Evolutionary conservation across 2,888 invertebrate species (phyloP).

Genomic region (Dasypolia templi): DNA sequence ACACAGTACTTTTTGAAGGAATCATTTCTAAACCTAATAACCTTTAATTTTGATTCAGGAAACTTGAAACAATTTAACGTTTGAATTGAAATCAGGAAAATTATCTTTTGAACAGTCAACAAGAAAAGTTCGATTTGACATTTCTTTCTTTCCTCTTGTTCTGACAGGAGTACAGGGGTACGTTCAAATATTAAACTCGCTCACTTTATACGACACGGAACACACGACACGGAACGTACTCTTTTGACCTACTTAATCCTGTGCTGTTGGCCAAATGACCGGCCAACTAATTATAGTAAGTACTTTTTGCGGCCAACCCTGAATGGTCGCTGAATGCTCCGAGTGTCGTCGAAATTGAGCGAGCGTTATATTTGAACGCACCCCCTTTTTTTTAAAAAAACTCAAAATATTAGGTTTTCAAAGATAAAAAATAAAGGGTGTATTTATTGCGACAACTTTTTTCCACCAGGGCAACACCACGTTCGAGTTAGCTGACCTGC

Average conservation of each 20-base stretch:
- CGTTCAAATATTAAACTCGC: conserved; percentile 19
- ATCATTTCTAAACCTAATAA: conserved; percentile 86
- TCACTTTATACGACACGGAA: conserved; percentile 9
- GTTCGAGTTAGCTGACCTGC: too few relatives aligned
- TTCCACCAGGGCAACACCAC: too few relatives aligned
- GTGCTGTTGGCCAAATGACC: too few relatives aligned
- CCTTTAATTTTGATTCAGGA: conserved; percentile 47
- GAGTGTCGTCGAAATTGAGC: not conserved
- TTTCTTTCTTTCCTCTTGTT: conserved; percentile 29
- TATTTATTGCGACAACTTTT: too few relatives aligned
- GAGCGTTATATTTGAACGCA: conserved; percentile 2
- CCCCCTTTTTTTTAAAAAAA: too few relatives aligned
- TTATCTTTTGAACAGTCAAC: conserved; percentile 48
- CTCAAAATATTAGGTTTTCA: too few relatives aligned
- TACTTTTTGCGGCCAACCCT: too few relatives aligned
- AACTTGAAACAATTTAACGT: conserved; percentile 49
- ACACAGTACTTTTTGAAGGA: conserved; percentile 91
- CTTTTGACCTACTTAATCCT: too few relatives aligned
- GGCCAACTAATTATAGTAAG: too few relatives aligned
- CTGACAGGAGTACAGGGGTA: conserved; percentile 32
- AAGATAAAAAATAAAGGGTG: too few relatives aligned
- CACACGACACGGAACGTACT: not conserved
- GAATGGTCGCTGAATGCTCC: not conserved
- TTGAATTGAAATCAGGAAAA: conserved; percentile 39
- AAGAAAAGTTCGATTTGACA: conserved; percentile 58